These are phyloP conservation scores for Dendrocincla tyrannina DNA, from an alignment of 2,797 vertebrate species.

Conservation along the genomic window DNA sequence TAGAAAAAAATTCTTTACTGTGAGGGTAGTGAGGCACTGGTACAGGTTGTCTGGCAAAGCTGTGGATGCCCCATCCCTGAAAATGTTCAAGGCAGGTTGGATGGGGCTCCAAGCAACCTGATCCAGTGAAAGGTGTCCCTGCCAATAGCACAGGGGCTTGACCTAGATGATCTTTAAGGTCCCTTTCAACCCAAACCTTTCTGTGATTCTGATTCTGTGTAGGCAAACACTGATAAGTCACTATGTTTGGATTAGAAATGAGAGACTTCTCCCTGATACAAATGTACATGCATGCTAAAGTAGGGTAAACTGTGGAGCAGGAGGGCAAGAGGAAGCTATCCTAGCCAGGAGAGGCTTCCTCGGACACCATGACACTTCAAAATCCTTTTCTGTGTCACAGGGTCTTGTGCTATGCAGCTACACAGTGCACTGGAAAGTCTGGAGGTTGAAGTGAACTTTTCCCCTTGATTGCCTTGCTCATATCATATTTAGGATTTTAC, in stretches of 20 bases:
- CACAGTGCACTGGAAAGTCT: accelerated
- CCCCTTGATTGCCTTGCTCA: background rate
- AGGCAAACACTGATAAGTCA: background rate
- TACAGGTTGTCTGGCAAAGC: background rate
- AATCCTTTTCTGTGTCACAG: background rate
- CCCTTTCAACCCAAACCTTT: background rate
- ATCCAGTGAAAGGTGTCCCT: background rate
- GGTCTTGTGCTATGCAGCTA: background rate
- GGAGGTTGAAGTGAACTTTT: background rate
- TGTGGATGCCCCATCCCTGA: background rate
- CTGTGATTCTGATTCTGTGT: background rate
- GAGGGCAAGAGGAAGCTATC: background rate
- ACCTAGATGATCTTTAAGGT: background rate
- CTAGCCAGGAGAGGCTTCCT: background rate
- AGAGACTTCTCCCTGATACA: background rate
- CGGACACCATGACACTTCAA: accelerated
- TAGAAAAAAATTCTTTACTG: background rate
- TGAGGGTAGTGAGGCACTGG: background rate
- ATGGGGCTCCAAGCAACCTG: background rate
- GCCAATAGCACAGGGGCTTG: no score
- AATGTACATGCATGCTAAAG: background rate
- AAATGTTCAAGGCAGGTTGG: background rate
- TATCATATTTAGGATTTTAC: constrained; percentile 42
- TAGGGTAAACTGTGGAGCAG: background rate
- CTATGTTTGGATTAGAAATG: background rate